Evolutionary conservation across 2,113 vertebrate genomes (phyloP).

Genomic region (Ibidorhyncha struthersii): DNA sequence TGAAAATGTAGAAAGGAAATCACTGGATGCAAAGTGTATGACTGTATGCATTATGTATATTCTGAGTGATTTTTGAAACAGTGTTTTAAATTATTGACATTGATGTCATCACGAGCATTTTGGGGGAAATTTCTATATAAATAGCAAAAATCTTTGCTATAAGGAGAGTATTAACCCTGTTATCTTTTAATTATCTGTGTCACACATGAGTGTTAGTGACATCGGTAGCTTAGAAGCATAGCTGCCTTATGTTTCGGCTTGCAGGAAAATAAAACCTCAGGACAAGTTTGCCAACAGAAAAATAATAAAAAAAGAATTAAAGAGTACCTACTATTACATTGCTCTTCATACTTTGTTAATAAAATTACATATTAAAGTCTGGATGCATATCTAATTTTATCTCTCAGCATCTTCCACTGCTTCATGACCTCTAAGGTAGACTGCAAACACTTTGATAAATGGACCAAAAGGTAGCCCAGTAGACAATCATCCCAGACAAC

Average conservation of each 20-base stretch:
- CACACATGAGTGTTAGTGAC: neutral
- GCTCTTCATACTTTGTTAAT: neutral
- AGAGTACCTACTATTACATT: neutral
- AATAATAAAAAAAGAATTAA: neutral
- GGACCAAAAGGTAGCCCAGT: neutral
- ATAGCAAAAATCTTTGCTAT: neutral
- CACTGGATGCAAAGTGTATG: neutral
- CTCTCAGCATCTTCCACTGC: neutral
- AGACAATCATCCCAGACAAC: no score
- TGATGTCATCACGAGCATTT: neutral
- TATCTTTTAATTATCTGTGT: neutral
- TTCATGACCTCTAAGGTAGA: neutral
- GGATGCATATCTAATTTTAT: neutral
- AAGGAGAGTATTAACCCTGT: neutral
- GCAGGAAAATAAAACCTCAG: neutral
- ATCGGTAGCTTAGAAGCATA: neutral
- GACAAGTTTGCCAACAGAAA: neutral
- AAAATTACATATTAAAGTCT: neutral
- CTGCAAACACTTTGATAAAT: neutral
- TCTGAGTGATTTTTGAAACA: neutral
- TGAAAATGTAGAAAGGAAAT: neutral
- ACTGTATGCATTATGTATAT: neutral
- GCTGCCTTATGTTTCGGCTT: neutral
- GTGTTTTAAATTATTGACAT: neutral
- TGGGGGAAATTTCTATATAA: neutral